These are phyloP conservation scores for Teinopalpus imperialis DNA, from an alignment of 2,888 invertebrate genomes.

Conservation along the genomic window DNA sequence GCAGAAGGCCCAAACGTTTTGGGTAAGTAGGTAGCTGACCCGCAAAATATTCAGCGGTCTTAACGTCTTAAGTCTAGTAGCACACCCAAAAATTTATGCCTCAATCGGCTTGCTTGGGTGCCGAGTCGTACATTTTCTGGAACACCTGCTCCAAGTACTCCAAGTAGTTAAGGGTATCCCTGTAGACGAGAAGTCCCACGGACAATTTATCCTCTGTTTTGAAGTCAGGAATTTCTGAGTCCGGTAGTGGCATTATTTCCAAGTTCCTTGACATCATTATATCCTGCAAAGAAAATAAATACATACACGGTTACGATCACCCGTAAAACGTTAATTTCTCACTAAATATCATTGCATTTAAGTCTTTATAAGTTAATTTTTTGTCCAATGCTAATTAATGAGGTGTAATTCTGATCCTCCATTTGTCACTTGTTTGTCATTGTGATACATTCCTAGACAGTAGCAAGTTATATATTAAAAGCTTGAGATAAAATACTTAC, in stretches of 20 bases:
- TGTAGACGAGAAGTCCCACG: constrained; percentile 54
- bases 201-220: constrained; percentile 42
- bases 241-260: constrained; percentile 48
- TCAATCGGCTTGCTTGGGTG: constrained; percentile 39
- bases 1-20: constrained; percentile 33
- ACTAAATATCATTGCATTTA: too few relatives aligned
- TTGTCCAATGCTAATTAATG: too few relatives aligned
- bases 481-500: constrained; percentile 53
- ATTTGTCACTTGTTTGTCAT: too few relatives aligned
- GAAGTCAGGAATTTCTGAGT: constrained; percentile 56
- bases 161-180: constrained; percentile 67
- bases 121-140: constrained; percentile 49
- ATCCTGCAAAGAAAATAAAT: constrained; percentile 52
- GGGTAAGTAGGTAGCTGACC: constrained; percentile 26
- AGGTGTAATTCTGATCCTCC: too few relatives aligned
- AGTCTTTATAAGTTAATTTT: too few relatives aligned
- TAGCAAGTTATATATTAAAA: too few relatives aligned
- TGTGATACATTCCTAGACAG: too few relatives aligned
- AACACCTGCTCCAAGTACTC: constrained; percentile 64
- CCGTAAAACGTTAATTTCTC: too few relatives aligned
- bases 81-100: constrained; percentile 37
- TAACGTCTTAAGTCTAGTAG: constrained; percentile 35
- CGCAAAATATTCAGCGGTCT: constrained; percentile 38
- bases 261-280: constrained; percentile 60
- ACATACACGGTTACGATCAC: constrained; percentile 5